These are phyloP conservation scores for Chaetodon trifasciatus DNA, from an alignment of 2,797 vertebrate species.

Conservation along the genomic window DNA sequence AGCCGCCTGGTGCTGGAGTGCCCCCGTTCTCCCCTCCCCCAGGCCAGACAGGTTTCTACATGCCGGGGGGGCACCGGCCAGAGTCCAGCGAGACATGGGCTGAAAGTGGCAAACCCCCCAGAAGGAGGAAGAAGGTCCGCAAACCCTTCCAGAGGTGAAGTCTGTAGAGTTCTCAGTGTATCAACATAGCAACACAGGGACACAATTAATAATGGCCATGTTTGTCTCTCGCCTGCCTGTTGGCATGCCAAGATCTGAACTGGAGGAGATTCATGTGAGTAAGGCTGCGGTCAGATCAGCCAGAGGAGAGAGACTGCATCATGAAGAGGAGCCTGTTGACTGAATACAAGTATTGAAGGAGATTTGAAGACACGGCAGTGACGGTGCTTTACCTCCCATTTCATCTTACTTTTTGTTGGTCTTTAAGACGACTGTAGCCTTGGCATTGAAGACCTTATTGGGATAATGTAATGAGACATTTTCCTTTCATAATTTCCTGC, in stretches of 20 bases:
- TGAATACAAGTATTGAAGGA: conserved; percentile 64
- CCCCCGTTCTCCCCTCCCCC: conserved; percentile 83
- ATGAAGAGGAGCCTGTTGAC: conserved; percentile 46
- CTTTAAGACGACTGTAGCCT: conserved; percentile 75
- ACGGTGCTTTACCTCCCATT: conserved; percentile 74
- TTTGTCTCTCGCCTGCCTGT: conserved; percentile 73
- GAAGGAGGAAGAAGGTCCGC: conserved; percentile 91
- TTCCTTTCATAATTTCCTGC: conserved; percentile 72
- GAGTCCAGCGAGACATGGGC: conserved; percentile 81
- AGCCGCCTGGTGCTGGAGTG: conserved; percentile 66
- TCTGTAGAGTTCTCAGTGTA: conserved; percentile 33
- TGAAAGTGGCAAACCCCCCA: conserved; percentile 81
- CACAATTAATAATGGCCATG: conserved; percentile 70
- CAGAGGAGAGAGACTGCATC: conserved; percentile 48
- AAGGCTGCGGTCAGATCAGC: conserved; percentile 60
- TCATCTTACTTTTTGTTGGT: conserved; percentile 62
- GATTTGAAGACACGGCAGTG: conserved; percentile 57
- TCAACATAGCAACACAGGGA: conserved; percentile 67
- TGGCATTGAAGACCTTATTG: conserved; percentile 63
- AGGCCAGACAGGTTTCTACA: conserved; percentile 78
- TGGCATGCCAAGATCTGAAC: conserved; percentile 66
- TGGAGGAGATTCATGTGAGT: conserved; percentile 49
- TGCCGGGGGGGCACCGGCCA: conserved; percentile 75
- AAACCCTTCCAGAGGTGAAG: conserved; percentile 94
- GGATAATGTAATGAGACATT: conserved; percentile 68